A percentile compares a stretch with the other conserved stretches of the same genome.
Evolutionary conservation across 2,797 vertebrate genomes (phyloP).

Genomic region (Anabacerthia variegaticeps): DNA sequence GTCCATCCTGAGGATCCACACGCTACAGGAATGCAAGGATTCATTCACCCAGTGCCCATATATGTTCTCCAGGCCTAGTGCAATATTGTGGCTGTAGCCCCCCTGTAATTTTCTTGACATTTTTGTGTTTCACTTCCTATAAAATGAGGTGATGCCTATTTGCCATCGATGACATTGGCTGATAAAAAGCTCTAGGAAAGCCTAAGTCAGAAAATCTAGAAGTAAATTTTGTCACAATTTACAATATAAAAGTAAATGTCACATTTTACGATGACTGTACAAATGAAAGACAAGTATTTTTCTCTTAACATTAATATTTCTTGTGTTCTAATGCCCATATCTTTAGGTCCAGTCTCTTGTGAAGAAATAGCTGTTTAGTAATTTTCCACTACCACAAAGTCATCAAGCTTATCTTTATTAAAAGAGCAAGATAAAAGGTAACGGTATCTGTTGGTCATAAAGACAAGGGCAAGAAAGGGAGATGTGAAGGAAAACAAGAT

Average conservation of each 20-base stretch:
- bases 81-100: fast-evolving
- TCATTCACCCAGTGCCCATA: background rate
- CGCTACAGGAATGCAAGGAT: fast-evolving
- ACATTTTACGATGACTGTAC: background rate
- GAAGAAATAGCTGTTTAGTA: background rate
- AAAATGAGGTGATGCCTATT: background rate
- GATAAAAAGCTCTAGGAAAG: background rate
- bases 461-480: background rate
- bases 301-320: background rate
- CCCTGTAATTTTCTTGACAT: background rate
- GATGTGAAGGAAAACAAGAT: background rate
- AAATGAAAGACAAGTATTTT: background rate
- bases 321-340: background rate
- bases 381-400: background rate
- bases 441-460: background rate
- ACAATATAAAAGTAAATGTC: background rate
- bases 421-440: constrained; percentile 4
- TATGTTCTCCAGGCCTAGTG: background rate
- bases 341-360: background rate
- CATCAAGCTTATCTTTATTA: background rate
- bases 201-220: background rate
- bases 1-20: background rate
- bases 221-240: background rate
- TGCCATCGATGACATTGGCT: background rate
- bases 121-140: background rate